Evolutionary conservation across 2,113 vertebrate genomes (phyloP).

Genomic region (Benitochromis conjunctus): DNA sequence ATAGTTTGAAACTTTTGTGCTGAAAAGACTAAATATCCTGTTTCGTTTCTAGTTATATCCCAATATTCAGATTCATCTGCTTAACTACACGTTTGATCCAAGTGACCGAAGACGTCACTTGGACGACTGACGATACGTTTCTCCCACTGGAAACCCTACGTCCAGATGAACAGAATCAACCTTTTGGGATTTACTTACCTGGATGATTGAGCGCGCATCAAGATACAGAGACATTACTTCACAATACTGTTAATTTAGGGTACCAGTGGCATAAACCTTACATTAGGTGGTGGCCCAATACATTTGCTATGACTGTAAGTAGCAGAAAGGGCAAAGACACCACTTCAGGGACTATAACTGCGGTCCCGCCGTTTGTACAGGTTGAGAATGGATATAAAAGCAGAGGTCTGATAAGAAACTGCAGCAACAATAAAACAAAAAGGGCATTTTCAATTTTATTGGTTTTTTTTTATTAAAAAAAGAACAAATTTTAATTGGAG

Average conservation of each 20-base stretch:
- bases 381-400: neutral
- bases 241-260: neutral
- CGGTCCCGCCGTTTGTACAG: neutral
- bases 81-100: neutral
- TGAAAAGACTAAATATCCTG: neutral
- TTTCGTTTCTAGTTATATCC: neutral
- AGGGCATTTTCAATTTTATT: conserved; percentile 10
- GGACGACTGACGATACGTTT: neutral
- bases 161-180: neutral
- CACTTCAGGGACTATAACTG: neutral
- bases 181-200: too few species aligned
- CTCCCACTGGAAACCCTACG: neutral
- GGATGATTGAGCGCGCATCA: neutral
- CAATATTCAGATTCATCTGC: neutral
- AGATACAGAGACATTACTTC: neutral
- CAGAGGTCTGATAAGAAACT: neutral
- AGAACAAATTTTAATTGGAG: conserved; percentile 39
- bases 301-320: neutral
- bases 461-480: conserved; percentile 61
- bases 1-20: neutral
- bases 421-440: neutral
- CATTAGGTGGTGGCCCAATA: neutral
- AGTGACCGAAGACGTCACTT: neutral
- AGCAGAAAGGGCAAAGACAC: neutral
- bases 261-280: neutral